Conservation (phyloP, 2,113 vertebrate species). For the Tachycineta bicolor region DNA sequence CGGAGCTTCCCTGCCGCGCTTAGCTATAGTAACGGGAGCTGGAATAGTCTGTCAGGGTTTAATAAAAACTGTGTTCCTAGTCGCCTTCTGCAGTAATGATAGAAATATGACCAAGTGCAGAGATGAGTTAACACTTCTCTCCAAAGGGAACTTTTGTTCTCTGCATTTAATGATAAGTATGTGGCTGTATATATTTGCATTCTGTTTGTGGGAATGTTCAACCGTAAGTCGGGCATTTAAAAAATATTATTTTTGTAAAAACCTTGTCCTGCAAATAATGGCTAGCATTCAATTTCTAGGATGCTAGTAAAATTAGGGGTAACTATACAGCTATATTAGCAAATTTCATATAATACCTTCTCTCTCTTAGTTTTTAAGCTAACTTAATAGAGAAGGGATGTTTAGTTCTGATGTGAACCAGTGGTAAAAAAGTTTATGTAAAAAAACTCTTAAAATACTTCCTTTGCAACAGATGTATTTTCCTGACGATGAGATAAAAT, state of each 20-base stretch:
- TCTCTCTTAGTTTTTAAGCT: not conserved
- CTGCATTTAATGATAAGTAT: not conserved
- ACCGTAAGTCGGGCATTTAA: not conserved
- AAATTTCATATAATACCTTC: not conserved
- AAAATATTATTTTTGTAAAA: not conserved
- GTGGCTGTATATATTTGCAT: accelerated
- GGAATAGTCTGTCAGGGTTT: not conserved
- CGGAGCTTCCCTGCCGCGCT: accelerated
- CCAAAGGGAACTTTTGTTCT: not conserved
- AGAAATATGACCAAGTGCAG: not conserved
- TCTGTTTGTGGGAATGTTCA: not conserved
- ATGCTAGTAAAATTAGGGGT: not conserved
- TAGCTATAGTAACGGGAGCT: accelerated
- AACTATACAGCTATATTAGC: not conserved
- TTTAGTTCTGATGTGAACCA: not conserved
- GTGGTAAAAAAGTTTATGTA: not conserved
- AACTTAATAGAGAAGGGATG: not conserved
- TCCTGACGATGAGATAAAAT: not conserved
- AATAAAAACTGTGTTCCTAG: accelerated
- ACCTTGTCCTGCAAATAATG: not conserved
- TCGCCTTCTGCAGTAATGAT: not conserved
- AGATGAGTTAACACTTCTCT: not conserved
- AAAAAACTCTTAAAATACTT: not conserved
- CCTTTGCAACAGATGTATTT: not conserved
- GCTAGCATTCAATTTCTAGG: not conserved